These are phyloP conservation scores for Palythoa grandiflora DNA, from an alignment of 92 coral and sea anemone genomes.

Conservation along the genomic window DNA sequence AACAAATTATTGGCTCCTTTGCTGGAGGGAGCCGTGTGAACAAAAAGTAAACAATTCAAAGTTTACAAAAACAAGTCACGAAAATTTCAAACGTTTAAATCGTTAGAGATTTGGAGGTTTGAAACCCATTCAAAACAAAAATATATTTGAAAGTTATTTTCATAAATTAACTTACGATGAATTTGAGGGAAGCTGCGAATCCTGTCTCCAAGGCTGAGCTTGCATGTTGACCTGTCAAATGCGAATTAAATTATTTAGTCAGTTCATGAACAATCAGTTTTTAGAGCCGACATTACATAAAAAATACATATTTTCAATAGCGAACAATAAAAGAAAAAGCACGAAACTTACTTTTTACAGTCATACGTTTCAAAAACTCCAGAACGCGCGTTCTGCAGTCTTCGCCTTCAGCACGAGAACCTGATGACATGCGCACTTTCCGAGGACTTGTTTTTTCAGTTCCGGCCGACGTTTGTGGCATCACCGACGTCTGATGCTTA, in stretches of 20 bases:
- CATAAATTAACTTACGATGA: background rate
- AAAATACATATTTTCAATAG: background rate
- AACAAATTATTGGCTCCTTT: constrained; percentile 6
- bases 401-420: background rate
- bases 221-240: background rate
- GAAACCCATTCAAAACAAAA: background rate
- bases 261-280: background rate
- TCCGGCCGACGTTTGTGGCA: constrained; percentile 7
- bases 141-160: background rate
- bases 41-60: constrained; percentile 3
- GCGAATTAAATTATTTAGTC: background rate
- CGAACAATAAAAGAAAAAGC: background rate
- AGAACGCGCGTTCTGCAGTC: constrained; percentile 3
- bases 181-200: background rate
- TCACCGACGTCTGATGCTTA: background rate
- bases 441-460: background rate
- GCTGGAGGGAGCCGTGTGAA: background rate
- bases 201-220: background rate
- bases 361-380: background rate
- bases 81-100: background rate
- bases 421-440: constrained; percentile 9
- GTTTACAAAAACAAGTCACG: constrained; percentile 13
- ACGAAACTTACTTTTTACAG: background rate
- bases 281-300: background rate
- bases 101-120: too few species aligned